Base-by-base conservation (phyloP, 2,797 vertebrate genomes). In the Percopsis omiscomaycus region DNA sequence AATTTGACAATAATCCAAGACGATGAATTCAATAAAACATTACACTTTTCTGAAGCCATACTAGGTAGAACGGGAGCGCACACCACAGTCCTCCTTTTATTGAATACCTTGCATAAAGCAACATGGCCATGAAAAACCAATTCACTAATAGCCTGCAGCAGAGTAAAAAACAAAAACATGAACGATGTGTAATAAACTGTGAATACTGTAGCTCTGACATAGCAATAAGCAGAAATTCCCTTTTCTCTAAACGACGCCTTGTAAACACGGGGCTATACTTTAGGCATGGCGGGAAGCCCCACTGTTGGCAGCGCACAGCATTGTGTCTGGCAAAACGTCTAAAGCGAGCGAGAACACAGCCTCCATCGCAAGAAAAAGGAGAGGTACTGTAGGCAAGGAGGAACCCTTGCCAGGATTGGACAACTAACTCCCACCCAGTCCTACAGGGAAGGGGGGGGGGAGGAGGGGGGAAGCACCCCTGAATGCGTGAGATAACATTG, bases 401-500 rank as follows among this genome's bases (percentile, higher is more conserved):
- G 37, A 42, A 10, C 37, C 70, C 45, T 55, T 3, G 4, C 53
- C 55, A 58, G 55, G 16, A 16, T 45, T 37, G 6, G 37, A 49
- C 49, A 44, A 6, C 71, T 68, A 53, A 80, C 75, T 68, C 70
- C 59, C 27, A 16, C 62, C 55, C 29, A 45, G 75, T 71, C 66
- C 78, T 74, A 64, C 81, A 69, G 68, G 61, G 64, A 67, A 74
- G 8, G 2, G 30, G 30, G 4, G 8, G 2, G 37, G 37, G 37
- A 1, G 37, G 37, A 6, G 0, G 37, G 37, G 37, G 37, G 8
- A 54, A 50, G 61, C 66, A 61, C 60, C 54, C 13, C 84, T 86
- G 87, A 89, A 70, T 77, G 81, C 64, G 64, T 64, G 64, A 81
- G 88, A 92, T 89, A 91, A 88, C 84, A 75, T 47, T 90, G 88